Evolutionary conservation across 2,888 invertebrate genomes (phyloP).

Genomic region (Ormia ochracea): DNA sequence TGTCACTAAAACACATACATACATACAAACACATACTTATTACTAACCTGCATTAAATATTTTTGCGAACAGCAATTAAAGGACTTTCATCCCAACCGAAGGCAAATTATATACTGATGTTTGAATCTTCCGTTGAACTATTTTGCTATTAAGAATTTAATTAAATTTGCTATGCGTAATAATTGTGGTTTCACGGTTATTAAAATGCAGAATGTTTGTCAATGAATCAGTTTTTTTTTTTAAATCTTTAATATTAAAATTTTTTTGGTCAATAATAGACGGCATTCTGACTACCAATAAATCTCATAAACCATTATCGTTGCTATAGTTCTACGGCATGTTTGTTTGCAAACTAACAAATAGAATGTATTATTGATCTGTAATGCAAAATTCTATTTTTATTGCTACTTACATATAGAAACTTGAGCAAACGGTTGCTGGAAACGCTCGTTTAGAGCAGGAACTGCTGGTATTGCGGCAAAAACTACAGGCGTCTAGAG

Average conservation of each 20-base stretch:
- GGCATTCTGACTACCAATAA: slow-evolving; percentile 61
- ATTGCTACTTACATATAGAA: slow-evolving; percentile 80
- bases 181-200: too few species aligned
- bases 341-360: background rate
- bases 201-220: too few species aligned
- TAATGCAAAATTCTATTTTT: background rate
- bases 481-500: slow-evolving; percentile 85
- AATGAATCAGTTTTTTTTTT: too few species aligned
- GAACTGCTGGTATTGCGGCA: slow-evolving; percentile 90
- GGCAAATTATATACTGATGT: too few species aligned
- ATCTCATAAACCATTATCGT: slow-evolving; percentile 48
- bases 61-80: background rate
- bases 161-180: too few species aligned
- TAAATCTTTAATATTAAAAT: too few species aligned
- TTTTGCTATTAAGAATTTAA: too few species aligned
- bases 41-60: slow-evolving; percentile 21
- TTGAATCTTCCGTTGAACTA: too few species aligned
- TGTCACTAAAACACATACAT: slow-evolving; percentile 42
- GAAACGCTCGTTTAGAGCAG: slow-evolving; percentile 91
- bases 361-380: background rate
- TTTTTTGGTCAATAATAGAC: slow-evolving; percentile 64
- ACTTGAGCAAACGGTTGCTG: slow-evolving; percentile 93
- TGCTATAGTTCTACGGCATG: slow-evolving; percentile 58
- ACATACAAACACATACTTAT: background rate
- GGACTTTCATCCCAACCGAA: background rate